Percentiles rank a stretch among this genome's conserved stretches.
These are phyloP conservation scores for Phoxinus phoxinus DNA, from an alignment of 2,113 vertebrate genomes.

Conservation along the genomic window DNA sequence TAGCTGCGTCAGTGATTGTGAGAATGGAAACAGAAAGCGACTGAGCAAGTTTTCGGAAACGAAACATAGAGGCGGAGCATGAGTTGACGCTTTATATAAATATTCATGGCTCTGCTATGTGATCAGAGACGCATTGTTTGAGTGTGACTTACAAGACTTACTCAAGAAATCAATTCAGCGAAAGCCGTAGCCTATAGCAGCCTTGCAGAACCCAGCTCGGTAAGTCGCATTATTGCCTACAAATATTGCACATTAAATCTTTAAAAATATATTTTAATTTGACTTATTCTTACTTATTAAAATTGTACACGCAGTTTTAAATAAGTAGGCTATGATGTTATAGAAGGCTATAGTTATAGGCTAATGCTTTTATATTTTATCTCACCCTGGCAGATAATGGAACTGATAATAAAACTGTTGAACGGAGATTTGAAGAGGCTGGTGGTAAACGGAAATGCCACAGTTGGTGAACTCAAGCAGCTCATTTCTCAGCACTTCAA, in stretches of 20 bases:
- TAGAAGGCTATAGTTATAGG: no score
- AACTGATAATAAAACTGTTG: constrained; percentile 4
- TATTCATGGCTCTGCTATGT: neutral
- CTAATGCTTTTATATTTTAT: neutral
- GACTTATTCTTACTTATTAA: no score
- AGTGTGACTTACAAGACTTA: neutral
- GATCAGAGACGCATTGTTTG: neutral
- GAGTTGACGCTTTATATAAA: neutral
- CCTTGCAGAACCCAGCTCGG: neutral
- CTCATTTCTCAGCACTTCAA: constrained; percentile 28
- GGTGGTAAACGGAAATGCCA: constrained; percentile 65
- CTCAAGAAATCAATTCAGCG: neutral
- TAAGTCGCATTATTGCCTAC: neutral
- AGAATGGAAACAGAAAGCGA: constrained; percentile 30
- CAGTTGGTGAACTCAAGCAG: constrained; percentile 58
- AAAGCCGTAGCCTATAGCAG: neutral
- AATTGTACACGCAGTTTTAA: no score
- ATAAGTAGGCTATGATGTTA: neutral
- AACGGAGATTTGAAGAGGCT: neutral
- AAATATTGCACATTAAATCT: neutral
- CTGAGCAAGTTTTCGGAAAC: neutral
- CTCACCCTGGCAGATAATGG: neutral
- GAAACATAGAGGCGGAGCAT: constrained; percentile 3
- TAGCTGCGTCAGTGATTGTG: neutral
- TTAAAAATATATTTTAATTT: no score